Evolutionary conservation across 2,113 vertebrate genomes (phyloP).

Genomic region (Castor canadensis): DNA sequence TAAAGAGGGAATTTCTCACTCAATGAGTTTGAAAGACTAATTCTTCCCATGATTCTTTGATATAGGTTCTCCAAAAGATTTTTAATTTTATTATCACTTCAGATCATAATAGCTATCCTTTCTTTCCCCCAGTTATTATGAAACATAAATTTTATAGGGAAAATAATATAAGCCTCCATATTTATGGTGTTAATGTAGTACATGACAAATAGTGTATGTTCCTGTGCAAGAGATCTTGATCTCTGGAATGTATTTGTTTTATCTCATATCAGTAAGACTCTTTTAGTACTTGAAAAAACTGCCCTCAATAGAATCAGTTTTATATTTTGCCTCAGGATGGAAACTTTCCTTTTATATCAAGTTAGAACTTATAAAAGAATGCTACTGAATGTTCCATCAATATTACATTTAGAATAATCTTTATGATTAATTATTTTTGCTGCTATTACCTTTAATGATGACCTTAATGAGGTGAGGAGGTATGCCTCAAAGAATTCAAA

Average conservation of each 20-base stretch:
- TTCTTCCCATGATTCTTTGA: conserved; percentile 25
- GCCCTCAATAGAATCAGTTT: conserved; percentile 19
- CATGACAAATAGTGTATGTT: not conserved
- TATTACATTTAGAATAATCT: not conserved
- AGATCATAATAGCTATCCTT: not conserved
- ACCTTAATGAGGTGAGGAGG: not conserved
- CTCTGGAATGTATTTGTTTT: not conserved
- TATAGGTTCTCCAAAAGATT: conserved; percentile 20
- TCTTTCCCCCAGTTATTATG: not conserved
- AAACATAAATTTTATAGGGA: conserved; percentile 9
- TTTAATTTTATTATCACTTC: not conserved
- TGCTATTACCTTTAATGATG: not conserved
- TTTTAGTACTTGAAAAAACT: not conserved
- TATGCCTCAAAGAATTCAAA: not conserved
- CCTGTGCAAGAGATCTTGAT: not conserved
- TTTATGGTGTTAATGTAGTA: not conserved
- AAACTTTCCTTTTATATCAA: not conserved
- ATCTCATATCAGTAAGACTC: not conserved
- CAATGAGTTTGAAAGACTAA: not conserved
- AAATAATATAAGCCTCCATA: not conserved
- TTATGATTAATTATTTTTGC: not conserved
- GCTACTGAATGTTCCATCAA: not conserved
- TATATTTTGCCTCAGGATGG: not conserved
- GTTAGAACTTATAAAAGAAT: conserved; percentile 5
- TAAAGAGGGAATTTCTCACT: conserved; percentile 2